A percentile compares a stretch with the other conserved stretches of the same genome.
These are phyloP conservation scores for Peromyscus attwateri DNA, from an alignment of 2,797 vertebrate genomes.

Conservation along the genomic window DNA sequence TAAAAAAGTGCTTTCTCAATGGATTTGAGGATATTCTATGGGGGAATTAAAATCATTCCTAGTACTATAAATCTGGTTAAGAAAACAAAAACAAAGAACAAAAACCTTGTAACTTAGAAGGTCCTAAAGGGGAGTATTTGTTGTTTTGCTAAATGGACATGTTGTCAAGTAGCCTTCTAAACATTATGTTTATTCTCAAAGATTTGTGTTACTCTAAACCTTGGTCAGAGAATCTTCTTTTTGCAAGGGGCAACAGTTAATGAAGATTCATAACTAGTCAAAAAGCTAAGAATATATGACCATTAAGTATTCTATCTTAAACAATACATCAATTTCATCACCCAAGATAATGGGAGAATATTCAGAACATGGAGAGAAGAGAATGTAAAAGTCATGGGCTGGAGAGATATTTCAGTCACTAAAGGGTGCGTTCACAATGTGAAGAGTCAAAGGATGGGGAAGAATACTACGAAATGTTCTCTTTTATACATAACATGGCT, in stretches of 20 bases:
- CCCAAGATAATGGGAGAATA: not conserved
- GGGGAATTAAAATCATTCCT: not conserved
- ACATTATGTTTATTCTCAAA: not conserved
- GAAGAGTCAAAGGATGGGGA: not conserved
- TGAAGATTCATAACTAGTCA: not conserved
- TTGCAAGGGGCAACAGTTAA: not conserved
- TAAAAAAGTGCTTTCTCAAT: not conserved
- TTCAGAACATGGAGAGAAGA: not conserved
- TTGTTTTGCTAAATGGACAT: not conserved
- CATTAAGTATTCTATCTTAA: not conserved
- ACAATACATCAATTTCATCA: not conserved
- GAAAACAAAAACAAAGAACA: not conserved
- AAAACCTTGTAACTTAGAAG: not conserved
- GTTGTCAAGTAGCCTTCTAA: not conserved
- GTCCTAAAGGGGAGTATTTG: not conserved
- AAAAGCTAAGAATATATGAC: not conserved
- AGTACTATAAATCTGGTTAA: not conserved
- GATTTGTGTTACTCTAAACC: not conserved
- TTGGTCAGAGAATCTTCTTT: not conserved
- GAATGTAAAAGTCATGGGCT: not conserved
- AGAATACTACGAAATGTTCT: not conserved
- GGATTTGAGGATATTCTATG: not conserved
- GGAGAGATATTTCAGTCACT: no score
- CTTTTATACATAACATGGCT: not conserved
- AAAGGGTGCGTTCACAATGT: not conserved